phyloP scores from a whole-genome alignment of 2,888 invertebrate species.

The Pseudolycoriella hygida region DNA sequence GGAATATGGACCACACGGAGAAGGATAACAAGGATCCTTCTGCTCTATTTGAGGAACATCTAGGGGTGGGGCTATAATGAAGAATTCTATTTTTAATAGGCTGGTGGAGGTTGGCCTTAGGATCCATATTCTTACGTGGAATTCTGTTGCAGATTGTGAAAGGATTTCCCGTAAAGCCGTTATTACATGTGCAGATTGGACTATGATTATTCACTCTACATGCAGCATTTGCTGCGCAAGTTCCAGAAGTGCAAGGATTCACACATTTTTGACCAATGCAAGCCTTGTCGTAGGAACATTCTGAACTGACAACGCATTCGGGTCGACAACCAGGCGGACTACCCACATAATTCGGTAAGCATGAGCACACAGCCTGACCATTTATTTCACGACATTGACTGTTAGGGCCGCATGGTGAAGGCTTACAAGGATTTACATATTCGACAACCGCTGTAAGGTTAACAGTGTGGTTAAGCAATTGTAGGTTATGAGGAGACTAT shows the following conservation, averaged over 20 bases:
- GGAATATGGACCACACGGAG: constrained; percentile 64
- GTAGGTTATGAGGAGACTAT: too few relatives aligned
- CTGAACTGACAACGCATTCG: constrained; percentile 63
- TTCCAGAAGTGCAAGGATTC: constrained; percentile 59
- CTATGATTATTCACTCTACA: constrained; percentile 70
- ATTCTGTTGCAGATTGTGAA: constrained; percentile 37
- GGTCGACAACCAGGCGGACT: constrained; percentile 64
- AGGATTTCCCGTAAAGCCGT: constrained; percentile 55
- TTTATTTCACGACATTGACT: constrained; percentile 51
- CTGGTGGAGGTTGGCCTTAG: constrained; percentile 62
- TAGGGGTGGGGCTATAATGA: constrained; percentile 13
- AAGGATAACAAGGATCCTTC: constrained; percentile 52
- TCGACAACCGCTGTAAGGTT: neutral
- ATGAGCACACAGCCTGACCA: constrained; percentile 53
- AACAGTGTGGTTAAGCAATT: neutral
- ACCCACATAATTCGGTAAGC: constrained; percentile 52
- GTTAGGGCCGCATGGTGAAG: constrained; percentile 66
- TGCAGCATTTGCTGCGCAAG: constrained; percentile 60
- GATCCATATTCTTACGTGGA: constrained; percentile 44
- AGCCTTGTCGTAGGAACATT: constrained; percentile 56
- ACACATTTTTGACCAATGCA: constrained; percentile 60
- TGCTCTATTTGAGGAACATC: constrained; percentile 16
- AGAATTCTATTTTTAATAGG: constrained; percentile 49
- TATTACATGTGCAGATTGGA: constrained; percentile 60
- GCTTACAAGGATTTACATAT: constrained; percentile 39